Conservation (phyloP, 2,888 invertebrate genomes). For the Meiosimyza decipiens region DNA sequence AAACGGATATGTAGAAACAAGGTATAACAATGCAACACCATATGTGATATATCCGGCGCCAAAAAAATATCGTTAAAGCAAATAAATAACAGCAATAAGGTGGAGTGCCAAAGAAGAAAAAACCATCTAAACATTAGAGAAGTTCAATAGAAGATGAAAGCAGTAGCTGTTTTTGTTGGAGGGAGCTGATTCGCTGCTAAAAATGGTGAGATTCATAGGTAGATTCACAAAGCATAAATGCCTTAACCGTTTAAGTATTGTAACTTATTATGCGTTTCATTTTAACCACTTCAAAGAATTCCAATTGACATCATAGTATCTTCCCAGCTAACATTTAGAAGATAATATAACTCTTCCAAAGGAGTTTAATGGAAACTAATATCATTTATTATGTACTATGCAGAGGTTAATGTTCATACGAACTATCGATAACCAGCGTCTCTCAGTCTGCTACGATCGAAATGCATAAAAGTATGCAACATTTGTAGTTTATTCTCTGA, state of each 20-base stretch:
- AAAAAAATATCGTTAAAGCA: background rate
- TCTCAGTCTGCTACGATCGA: no score
- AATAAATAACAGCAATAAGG: background rate
- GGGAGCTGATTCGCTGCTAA: background rate
- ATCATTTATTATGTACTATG: no score
- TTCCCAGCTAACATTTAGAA: no score
- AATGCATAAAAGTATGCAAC: slow-evolving; percentile 19
- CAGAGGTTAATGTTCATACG: no score
- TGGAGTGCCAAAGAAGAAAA: background rate
- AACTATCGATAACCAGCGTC: no score
- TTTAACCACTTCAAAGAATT: background rate
- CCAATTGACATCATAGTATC: no score
- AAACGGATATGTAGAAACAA: slow-evolving; percentile 15
- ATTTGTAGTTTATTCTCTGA: background rate
- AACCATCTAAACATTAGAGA: slow-evolving; percentile 25
- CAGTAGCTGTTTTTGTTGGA: background rate
- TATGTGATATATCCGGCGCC: slow-evolving; percentile 39
- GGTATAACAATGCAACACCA: slow-evolving; percentile 44
- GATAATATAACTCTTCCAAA: no score
- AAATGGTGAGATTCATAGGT: background rate
- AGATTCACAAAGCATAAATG: no score
- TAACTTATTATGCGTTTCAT: slow-evolving; percentile 15
- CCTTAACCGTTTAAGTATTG: no score
- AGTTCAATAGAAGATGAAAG: slow-evolving; percentile 34
- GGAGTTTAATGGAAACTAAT: no score